Conservation (phyloP, 2,113 vertebrate genomes). For the Lophura nycthemera region DNA sequence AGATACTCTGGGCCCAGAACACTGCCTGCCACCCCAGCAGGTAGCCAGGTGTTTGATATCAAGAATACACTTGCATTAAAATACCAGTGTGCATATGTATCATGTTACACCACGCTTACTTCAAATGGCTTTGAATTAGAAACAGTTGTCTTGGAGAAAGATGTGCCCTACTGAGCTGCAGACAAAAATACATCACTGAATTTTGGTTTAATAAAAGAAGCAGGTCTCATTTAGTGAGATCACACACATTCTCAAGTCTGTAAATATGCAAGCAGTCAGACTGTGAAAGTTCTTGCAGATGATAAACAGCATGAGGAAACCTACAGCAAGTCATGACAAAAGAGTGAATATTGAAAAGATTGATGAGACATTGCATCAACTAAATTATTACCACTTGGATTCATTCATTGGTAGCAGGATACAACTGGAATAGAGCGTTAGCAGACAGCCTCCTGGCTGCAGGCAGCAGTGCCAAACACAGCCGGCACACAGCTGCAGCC, state of each 20-base stretch:
- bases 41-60: background rate
- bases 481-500: slow-evolving; percentile 53
- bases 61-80: background rate
- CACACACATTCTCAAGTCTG: background rate
- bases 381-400: background rate
- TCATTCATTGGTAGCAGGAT: background rate
- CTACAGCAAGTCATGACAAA: background rate
- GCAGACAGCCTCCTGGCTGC: background rate
- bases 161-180: background rate
- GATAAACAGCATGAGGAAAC: background rate
- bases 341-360: background rate
- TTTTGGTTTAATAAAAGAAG: background rate
- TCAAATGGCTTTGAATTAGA: background rate
- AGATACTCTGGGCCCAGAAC: background rate
- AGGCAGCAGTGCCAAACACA: background rate
- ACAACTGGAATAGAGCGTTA: slow-evolving; percentile 3
- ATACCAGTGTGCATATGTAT: background rate
- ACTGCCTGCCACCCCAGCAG: background rate
- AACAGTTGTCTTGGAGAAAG: background rate
- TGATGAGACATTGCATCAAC: background rate
- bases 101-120: background rate
- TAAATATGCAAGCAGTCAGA: background rate
- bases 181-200: background rate
- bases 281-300: background rate
- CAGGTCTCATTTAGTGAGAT: background rate